Evolutionary conservation across 1,140 invertebrate genomes (phyloP).

Genomic region (Portunus trituberculatus): DNA sequence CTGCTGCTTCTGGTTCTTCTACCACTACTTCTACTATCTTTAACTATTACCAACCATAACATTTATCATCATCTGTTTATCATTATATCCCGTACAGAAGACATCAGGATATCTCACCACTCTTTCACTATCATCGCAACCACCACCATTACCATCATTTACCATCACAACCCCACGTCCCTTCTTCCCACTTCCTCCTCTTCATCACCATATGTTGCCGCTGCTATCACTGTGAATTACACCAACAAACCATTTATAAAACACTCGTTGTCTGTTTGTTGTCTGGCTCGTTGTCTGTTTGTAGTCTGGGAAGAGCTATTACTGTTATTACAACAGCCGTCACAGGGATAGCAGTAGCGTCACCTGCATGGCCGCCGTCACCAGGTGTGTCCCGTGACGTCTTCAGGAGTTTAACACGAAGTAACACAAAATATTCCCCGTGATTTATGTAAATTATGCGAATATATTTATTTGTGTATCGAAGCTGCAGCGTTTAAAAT

Average conservation of each 20-base stretch:
- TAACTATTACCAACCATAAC: no score
- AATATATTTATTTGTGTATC: slow-evolving; percentile 24
- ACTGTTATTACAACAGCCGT: not conserved
- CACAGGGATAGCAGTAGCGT: not conserved
- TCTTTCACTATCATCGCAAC: no score
- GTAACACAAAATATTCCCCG: not conserved
- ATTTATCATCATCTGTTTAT: no score
- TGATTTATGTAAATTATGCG: slow-evolving; percentile 14
- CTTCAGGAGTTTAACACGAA: not conserved
- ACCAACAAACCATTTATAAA: not conserved
- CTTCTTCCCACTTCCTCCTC: not conserved
- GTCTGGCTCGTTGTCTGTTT: not conserved
- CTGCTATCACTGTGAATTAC: not conserved
- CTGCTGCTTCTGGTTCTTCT: not conserved
- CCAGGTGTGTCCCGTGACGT: not conserved
- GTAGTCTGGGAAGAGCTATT: not conserved
- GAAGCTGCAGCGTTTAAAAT: slow-evolving; percentile 7
- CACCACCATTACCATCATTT: not conserved
- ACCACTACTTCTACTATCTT: not conserved
- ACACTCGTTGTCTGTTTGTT: not conserved
- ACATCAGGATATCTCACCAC: no score
- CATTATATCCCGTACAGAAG: no score
- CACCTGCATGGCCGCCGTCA: not conserved
- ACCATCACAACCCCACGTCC: not conserved
- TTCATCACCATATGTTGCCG: not conserved